Base-by-base conservation (phyloP, 2,113 vertebrate genomes). In the Ophiodon elongatus region DNA sequence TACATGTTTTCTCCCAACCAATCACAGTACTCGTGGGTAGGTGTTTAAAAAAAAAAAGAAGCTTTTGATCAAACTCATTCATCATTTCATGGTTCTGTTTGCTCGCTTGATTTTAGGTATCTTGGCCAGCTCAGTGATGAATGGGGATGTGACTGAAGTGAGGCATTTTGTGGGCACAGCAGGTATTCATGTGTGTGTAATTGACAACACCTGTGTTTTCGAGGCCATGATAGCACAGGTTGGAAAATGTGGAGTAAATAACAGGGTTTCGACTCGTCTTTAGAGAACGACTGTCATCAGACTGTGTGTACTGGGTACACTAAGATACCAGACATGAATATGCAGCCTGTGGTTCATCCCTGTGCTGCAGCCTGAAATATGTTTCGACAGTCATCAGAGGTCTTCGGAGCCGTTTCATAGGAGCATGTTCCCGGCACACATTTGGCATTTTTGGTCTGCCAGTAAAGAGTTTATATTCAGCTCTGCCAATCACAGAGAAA, bases 151-250 rank as follows among this genome's bases (percentile, higher is more conserved):
- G 73, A 76, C 33, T 76, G 35, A 35, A 57, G 27, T 29, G 35
- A 21, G 66, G 19, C 21, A 8, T 57, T 57, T 29, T 70, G 56
- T 19, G 47, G 23, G 50, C 39, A 37, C 73, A 19, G 39, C 67
- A 47, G 29, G 59, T 37, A 7, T 37, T 11, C 35, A 8, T 54
- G 33, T 52, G 35, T 64, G 27, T 47, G 50, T 37, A 56, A 63
- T 19, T 63, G 65, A 75, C 43, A 60, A 35, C 73, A 70, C 33
- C 56, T 82, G 73, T 70, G 80, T 63, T 64, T 73, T 59, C 27
- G 73, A 27, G 50, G 50, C 68, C 68, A 25, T 13, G 41, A 52
- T 17, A n/a, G 57, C 43, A 7, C 43, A 25, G 35, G 27, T 35
- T 9, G 62, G 11, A 45, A 45, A 57, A 66, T 33, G 14, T 56